phyloP scores from a whole-genome alignment of 2,888 invertebrate genomes.

The Diaprepes abbreviatus region DNA sequence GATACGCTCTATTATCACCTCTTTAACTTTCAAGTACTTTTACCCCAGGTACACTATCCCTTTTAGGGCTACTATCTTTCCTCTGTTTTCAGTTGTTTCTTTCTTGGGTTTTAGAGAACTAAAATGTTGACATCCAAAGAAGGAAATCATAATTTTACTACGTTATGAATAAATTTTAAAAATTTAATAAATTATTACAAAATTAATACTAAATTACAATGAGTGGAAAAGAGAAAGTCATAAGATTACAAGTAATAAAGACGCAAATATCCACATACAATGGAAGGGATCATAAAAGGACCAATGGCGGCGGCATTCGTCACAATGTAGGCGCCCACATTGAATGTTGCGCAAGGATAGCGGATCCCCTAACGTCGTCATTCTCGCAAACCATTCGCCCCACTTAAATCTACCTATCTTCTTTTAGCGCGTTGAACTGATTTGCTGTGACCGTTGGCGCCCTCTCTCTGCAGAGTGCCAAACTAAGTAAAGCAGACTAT shows the following conservation, averaged over 20 bases:
- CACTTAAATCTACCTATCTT: constrained; percentile 56
- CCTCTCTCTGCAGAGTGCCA: constrained; percentile 67
- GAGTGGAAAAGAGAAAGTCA: constrained; percentile 26
- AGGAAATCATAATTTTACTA: background rate
- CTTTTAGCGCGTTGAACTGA: constrained; percentile 55
- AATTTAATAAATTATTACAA: background rate
- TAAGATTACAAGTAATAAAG: constrained; percentile 52
- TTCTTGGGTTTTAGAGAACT: background rate
- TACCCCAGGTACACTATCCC: constrained; percentile 15
- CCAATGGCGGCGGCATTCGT: constrained; percentile 76
- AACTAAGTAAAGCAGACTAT: constrained; percentile 69
- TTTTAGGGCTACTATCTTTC: background rate
- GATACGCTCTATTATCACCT: constrained; percentile 50
- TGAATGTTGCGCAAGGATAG: constrained; percentile 66
- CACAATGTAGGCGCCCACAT: constrained; percentile 68
- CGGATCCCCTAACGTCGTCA: constrained; percentile 63
- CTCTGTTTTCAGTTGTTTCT: background rate
- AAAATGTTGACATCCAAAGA: background rate
- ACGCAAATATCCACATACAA: constrained; percentile 56
- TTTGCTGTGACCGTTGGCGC: constrained; percentile 63
- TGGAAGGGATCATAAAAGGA: constrained; percentile 69
- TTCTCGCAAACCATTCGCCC: constrained; percentile 60
- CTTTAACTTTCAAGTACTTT: constrained; percentile 30
- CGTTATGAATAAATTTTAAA: background rate
- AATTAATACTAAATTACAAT: background rate